phyloP scores from a whole-genome alignment of 2,888 invertebrate genomes.

The Monopis laevigella region DNA sequence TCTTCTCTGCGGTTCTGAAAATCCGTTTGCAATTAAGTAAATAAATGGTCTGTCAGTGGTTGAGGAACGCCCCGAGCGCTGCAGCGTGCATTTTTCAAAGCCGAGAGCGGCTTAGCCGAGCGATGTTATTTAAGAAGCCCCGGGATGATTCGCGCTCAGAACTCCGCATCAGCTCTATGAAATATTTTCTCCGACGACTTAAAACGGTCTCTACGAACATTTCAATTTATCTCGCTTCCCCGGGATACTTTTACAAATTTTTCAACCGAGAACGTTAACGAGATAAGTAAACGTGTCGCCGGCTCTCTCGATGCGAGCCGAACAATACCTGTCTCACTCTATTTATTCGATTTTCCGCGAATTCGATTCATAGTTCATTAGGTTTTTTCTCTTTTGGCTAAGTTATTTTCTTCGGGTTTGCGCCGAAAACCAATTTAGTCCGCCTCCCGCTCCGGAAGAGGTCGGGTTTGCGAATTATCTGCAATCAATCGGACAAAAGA shows the following conservation, averaged over 20 bases:
- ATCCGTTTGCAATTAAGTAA: conserved; percentile 17
- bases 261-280: conserved; percentile 1
- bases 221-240: conserved; percentile 9
- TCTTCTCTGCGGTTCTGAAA: conserved; percentile 10
- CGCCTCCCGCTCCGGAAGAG: conserved; percentile 30
- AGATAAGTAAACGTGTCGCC: background rate
- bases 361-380: conserved; percentile 9
- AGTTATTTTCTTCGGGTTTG: conserved; percentile 12
- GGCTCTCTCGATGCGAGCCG: background rate
- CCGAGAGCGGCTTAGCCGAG: conserved; percentile 8
- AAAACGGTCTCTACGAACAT: conserved; percentile 3
- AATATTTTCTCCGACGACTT: conserved; percentile 7
- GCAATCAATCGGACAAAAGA: conserved; percentile 55
- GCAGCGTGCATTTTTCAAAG: conserved; percentile 25
- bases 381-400: conserved; percentile 7
- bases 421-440: conserved; percentile 37
- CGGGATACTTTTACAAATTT: conserved; percentile 1
- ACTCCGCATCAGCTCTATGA: conserved; percentile 5
- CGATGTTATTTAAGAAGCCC: conserved; percentile 22
- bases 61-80: conserved; percentile 16
- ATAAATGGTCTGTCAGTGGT: conserved; percentile 15
- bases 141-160: conserved; percentile 13
- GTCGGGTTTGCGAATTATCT: conserved; percentile 36
- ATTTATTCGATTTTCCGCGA: background rate
- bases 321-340: background rate